phyloP scores from a whole-genome alignment of 1,140 invertebrate genomes.

The Drosophila leontia region DNA sequence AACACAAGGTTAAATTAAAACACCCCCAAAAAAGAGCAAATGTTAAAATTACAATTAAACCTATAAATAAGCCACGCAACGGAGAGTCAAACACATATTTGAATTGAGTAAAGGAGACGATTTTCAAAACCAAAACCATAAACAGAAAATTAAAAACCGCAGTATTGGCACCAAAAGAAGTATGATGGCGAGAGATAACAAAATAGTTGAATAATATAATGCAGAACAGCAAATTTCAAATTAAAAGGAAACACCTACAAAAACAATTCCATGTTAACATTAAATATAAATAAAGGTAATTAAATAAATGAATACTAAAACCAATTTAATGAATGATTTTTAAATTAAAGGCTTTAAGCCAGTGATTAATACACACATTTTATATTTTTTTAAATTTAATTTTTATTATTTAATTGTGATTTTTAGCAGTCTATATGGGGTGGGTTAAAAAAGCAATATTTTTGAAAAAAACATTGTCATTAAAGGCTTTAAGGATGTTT shows the following conservation, averaged over 20 bases:
- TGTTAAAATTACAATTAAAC: conserved; percentile 82
- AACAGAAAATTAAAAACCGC: conserved; percentile 43
- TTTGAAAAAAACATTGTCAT: too few species aligned
- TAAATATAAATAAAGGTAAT: conserved; percentile 83
- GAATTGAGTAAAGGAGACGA: conserved; percentile 48
- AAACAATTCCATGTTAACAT: conserved; percentile 85
- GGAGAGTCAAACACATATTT: conserved; percentile 43
- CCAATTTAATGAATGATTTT: conserved; percentile 30
- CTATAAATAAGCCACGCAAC: conserved; percentile 66
- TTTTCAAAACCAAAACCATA: conserved; percentile 62
- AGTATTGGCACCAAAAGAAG: conserved; percentile 57
- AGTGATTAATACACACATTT: neutral
- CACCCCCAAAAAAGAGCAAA: conserved; percentile 67
- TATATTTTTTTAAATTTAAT: neutral
- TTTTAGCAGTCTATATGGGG: conserved; percentile 6
- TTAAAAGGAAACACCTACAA: conserved; percentile 73
- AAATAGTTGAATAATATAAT: conserved; percentile 72
- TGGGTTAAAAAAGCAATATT: too few species aligned
- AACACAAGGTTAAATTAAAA: conserved; percentile 77
- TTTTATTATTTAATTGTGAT: neutral
- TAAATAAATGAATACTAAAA: conserved; percentile 81
- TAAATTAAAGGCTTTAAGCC: neutral
- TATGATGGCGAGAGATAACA: conserved; percentile 39
- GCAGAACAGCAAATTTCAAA: conserved; percentile 67
- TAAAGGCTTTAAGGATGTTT: too few species aligned